phyloP scores from a whole-genome alignment of 2,888 invertebrate species.

The Chloroclystis v-ata region DNA sequence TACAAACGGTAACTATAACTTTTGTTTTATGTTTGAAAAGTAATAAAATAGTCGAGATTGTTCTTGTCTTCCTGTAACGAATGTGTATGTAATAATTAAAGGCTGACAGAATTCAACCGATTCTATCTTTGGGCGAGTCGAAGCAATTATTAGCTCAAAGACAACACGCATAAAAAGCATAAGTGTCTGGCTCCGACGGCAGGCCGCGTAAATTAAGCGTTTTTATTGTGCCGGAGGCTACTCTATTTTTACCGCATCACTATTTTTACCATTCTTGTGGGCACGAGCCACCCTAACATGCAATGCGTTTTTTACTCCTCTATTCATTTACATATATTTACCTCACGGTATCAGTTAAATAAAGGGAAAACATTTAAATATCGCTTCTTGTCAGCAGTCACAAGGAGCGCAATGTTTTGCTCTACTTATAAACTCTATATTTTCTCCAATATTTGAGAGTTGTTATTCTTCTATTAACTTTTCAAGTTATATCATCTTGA shows the following conservation, averaged over 20 bases:
- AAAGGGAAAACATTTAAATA: neutral
- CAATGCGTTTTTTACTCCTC: conserved; percentile 42
- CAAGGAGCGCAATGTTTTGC: too few relatives aligned
- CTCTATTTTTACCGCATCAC: conserved; percentile 36
- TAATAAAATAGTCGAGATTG: neutral
- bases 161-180: conserved; percentile 75
- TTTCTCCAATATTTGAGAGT: too few relatives aligned
- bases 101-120: conserved; percentile 38
- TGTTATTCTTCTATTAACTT: neutral
- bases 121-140: conserved; percentile 47
- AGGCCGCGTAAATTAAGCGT: conserved; percentile 71
- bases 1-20: too few relatives aligned
- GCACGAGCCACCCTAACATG: conserved; percentile 61
- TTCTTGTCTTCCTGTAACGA: conserved; percentile 4
- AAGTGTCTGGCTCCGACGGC: conserved; percentile 64
- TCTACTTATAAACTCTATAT: too few relatives aligned
- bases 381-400: too few relatives aligned
- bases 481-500: neutral
- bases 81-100: conserved; percentile 33
- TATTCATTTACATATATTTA: neutral
- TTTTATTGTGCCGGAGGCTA: conserved; percentile 62
- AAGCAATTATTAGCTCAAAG: conserved; percentile 70
- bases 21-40: neutral
- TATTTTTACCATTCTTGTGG: conserved; percentile 65
- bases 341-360: neutral